Conservation (phyloP, 2,113 vertebrate species). For the Chelonoidis abingdonii region DNA sequence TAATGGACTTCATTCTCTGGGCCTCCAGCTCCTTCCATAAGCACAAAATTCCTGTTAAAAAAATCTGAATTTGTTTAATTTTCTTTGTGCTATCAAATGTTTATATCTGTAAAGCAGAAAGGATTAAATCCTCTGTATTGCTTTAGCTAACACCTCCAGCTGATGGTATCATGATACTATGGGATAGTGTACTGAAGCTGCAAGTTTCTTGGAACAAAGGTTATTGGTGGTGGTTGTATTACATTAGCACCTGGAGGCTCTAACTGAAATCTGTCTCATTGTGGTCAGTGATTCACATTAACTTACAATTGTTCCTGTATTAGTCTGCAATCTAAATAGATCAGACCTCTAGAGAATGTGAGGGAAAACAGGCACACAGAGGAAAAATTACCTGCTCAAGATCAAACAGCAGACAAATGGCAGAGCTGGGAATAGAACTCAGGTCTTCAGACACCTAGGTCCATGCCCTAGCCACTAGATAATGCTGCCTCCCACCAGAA, state of each 20-base stretch:
- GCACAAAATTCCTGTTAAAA: not conserved
- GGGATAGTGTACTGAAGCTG: too few species aligned
- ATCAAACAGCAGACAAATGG: not conserved
- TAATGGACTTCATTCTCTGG: not conserved
- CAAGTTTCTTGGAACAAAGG: too few species aligned
- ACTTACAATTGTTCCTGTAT: not conserved
- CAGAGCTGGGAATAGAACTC: too few species aligned
- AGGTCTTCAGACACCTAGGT: not conserved
- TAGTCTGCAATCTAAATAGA: not conserved
- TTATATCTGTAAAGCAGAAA: not conserved
- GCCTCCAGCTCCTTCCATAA: not conserved
- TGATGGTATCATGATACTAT: too few species aligned
- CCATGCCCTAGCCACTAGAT: not conserved
- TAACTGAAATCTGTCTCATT: not conserved
- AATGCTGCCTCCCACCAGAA: not conserved
- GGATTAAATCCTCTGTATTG: not conserved
- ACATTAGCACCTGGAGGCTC: too few species aligned
- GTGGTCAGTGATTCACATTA: not conserved
- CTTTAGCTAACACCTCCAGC: rapidly evolving
- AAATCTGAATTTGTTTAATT: not conserved
- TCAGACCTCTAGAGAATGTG: not conserved
- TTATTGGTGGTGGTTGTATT: too few species aligned
- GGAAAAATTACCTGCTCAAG: not conserved
- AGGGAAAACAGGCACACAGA: rapidly evolving
- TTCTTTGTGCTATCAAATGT: not conserved